These are phyloP conservation scores for Thinocorus orbignyianus DNA, from an alignment of 2,113 vertebrate species.

Conservation along the genomic window DNA sequence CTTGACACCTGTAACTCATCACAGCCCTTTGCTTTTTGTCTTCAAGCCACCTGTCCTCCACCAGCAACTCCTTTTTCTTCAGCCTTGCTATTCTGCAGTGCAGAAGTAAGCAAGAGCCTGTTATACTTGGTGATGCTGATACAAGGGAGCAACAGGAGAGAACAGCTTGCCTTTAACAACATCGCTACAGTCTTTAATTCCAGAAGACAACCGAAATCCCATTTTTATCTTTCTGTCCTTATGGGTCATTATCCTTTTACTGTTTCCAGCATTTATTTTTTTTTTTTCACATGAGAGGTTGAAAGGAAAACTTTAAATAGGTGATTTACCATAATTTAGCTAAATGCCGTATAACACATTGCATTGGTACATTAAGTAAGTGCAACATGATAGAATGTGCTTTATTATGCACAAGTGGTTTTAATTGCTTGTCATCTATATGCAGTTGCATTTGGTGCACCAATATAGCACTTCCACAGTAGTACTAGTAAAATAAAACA, in stretches of 20 bases:
- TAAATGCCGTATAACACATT: not conserved
- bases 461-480: not conserved
- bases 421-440: constrained; percentile 37
- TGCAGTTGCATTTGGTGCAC: not conserved
- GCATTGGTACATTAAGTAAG: constrained; percentile 15
- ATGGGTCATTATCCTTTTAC: constrained; percentile 18
- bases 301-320: constrained; percentile 51
- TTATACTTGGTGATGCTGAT: not conserved
- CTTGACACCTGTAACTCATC: not conserved
- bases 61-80: not conserved
- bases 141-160: not conserved
- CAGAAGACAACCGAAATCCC: constrained; percentile 26
- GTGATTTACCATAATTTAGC: constrained; percentile 48
- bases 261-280: not conserved
- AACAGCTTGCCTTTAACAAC: constrained; percentile 14
- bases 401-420: constrained; percentile 33
- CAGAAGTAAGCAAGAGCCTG: not conserved
- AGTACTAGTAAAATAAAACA: not conserved
- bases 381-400: not conserved
- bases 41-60: not conserved
- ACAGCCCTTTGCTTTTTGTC: not conserved
- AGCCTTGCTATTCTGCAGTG: not conserved
- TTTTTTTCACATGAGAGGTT: not conserved
- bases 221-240: constrained; percentile 23
- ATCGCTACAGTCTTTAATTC: not conserved